Percentiles rank a stretch among this genome's conserved stretches.
These are phyloP conservation scores for Zaprionus africanus DNA, from an alignment of 1,140 invertebrate genomes.

Conservation along the genomic window DNA sequence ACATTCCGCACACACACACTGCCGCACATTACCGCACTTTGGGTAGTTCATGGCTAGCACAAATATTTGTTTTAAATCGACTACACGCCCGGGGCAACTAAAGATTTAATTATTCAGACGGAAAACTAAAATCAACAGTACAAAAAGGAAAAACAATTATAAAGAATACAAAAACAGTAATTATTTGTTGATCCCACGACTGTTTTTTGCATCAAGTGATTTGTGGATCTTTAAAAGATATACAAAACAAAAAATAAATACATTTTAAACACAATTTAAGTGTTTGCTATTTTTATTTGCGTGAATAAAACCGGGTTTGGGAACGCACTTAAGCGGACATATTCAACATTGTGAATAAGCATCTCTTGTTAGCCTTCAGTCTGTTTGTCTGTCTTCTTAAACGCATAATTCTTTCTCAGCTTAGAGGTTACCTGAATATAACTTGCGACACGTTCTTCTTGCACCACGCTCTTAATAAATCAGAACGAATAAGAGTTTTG, in stretches of 20 bases:
- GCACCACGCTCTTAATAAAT: too few relatives aligned
- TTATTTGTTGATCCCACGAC: background rate
- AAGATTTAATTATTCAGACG: background rate
- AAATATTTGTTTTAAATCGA: slow-evolving; percentile 15
- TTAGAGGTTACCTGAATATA: too few relatives aligned
- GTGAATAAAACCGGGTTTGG: too few relatives aligned
- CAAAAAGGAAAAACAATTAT: background rate
- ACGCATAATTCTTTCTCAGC: too few relatives aligned
- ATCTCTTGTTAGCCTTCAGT: too few relatives aligned
- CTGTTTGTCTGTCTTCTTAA: too few relatives aligned
- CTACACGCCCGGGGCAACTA: background rate
- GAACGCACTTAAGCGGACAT: too few relatives aligned
- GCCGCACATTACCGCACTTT: background rate
- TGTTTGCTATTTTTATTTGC: too few relatives aligned
- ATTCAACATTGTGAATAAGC: too few relatives aligned
- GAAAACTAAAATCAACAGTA: slow-evolving; percentile 11
- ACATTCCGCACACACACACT: background rate
- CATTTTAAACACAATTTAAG: background rate
- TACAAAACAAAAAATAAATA: background rate
- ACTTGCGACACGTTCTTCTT: too few relatives aligned
- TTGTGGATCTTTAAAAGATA: background rate
- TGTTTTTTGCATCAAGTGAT: background rate
- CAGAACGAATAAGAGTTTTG: too few relatives aligned
- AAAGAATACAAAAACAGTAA: background rate
- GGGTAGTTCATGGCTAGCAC: background rate